Evolutionary conservation across 2,797 vertebrate species (phyloP), one percentile per base, ranked within the genome.

Genomic region (Malurus leucopterus): DNA sequence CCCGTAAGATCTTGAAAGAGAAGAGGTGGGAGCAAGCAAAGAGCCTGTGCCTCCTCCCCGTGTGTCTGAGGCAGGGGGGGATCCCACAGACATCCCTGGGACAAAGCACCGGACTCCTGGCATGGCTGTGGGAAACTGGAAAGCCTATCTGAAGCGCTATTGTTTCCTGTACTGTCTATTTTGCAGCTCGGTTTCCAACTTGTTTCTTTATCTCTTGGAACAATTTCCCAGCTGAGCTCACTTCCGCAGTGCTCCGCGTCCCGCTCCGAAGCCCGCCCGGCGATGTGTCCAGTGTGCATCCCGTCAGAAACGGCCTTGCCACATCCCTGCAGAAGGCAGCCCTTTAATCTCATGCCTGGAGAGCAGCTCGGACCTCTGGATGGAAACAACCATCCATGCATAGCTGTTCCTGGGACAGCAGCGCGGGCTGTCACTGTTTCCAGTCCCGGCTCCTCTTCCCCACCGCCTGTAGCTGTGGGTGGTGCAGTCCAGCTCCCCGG

Each of bases 151-250:
- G 88, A 84, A 93, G 68, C 5, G 1, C 83, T 95, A 91, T 95
- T 96, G 94, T 95, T 96, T 96, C 96, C 95, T 95, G 94, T 79
- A 24, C 88, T 63, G 88, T 84, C 93, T 94, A 19, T 94, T 94
- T 90, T 92, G 74, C 83, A 81, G 93, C 91, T 92, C 2, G 0
- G 70, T 92, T 94, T 95, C 90, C 75, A 92, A 79, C 78, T 91
- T 69, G 78, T 43, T 58, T 69, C 87, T 93, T 96, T 96, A 95
- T 96, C 94, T 95, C 88, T 80, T 14, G 27, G 85, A 92, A 86
- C 85, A 84, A 85, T 95, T 95, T 96, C 93, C 94, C 91, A 92
- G 75, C 54, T 85, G 94, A 93, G 83, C 85, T 95, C 91, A 78
- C 91, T 96, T 96, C 92, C 83, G 49, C 79, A 84, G 76, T 3